phyloP scores from a whole-genome alignment of 2,113 vertebrate genomes.

The Pungitius pungitius region DNA sequence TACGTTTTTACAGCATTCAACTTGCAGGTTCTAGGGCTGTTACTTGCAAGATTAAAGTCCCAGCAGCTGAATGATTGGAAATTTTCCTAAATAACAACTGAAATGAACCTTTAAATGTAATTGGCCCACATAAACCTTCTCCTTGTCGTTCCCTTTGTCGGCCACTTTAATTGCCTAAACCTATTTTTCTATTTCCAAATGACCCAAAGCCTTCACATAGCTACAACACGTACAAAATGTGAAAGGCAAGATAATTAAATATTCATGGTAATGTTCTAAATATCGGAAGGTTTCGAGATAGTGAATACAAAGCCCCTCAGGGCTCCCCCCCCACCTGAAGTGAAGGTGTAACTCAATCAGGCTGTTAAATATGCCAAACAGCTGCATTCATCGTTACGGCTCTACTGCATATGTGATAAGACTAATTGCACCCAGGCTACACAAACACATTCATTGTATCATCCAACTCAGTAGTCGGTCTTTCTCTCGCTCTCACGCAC shows the following conservation, averaged over 20 bases:
- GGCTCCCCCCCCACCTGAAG: background rate
- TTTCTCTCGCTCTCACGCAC: background rate
- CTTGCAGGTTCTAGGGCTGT: background rate
- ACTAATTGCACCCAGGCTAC: constrained; percentile 30
- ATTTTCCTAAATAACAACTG: background rate
- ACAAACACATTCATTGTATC: background rate
- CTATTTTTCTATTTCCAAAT: background rate
- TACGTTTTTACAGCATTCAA: background rate
- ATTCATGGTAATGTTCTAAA: background rate
- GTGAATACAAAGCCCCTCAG: background rate
- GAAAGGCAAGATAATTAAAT: background rate
- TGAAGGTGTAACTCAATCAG: constrained; percentile 16
- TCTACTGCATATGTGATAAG: constrained; percentile 30
- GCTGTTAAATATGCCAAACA: constrained; percentile 37
- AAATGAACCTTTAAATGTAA: background rate
- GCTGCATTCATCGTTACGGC: constrained; percentile 16
- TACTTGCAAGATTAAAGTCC: no score
- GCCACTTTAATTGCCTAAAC: background rate
- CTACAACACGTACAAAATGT: background rate
- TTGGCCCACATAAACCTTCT: background rate
- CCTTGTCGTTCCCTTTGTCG: background rate
- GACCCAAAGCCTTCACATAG: background rate
- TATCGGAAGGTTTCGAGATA: background rate
- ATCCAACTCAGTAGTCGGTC: background rate
- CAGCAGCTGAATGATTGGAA: no score